Percentiles rank a stretch among this genome's conserved stretches.
phyloP scores from a whole-genome alignment of 2,797 vertebrate species.

The Tenualosa ilisha region DNA sequence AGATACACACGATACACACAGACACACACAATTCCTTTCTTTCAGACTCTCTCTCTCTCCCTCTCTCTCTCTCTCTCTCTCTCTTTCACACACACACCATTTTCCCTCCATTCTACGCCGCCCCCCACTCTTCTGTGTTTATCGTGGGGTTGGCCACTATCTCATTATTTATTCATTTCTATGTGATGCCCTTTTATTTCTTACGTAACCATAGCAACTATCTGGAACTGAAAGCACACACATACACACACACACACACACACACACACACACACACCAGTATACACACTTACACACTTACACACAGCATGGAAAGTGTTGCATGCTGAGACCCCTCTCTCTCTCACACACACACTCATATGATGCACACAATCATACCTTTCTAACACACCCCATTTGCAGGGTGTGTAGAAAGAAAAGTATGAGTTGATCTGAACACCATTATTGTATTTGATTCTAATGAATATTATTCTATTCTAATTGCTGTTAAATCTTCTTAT shows the following conservation, averaged over 20 bases:
- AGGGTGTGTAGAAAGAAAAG: not conserved
- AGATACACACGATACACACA: not conserved
- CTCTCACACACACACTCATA: not conserved
- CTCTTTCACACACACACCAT: no score
- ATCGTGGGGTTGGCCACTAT: no score
- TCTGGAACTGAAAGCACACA: no score
- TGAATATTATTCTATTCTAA: not conserved
- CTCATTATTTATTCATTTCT: not conserved
- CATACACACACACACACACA: not conserved
- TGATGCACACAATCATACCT: not conserved
- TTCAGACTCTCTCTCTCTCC: no score
- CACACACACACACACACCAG: not conserved
- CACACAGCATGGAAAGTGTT: slow-evolving; percentile 5
- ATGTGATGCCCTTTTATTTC: not conserved
- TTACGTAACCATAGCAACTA: not conserved
- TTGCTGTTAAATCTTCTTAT: not conserved
- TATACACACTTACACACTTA: not conserved
- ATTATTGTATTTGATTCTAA: not conserved
- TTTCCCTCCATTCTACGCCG: no score
- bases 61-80: no score
- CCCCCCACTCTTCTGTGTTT: no score
- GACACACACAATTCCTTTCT: not conserved
- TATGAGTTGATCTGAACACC: not conserved
- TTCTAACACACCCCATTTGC: not conserved
- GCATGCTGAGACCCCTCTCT: not conserved